Evolutionary conservation across 1,140 invertebrate genomes (phyloP), one percentile per base, ranked within the genome.

Genomic region (Drosophila suzukii): DNA sequence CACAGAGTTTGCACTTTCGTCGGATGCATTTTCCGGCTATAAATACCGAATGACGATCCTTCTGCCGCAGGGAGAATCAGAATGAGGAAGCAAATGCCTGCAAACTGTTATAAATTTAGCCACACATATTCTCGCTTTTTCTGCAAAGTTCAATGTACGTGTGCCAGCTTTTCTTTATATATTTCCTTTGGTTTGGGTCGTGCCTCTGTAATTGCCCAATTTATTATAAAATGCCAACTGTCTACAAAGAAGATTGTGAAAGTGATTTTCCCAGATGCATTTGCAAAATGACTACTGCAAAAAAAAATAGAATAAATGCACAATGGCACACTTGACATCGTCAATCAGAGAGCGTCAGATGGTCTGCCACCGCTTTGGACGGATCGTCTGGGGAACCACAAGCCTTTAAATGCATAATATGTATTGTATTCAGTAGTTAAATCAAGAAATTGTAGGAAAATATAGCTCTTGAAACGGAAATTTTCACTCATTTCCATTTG

Each of bases 71-170:
- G 59, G 53, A 68, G 75, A 86, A 89, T 89, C 79, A 88, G 84
- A 86, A 88, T 89, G 83, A 88, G 84, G 84, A 88, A 89, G 81
- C 71, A 63, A 83, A 88, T 88, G 83, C 83, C 75, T 50, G 43
- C 82, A 70, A 85, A 76, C 77, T 63, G 72, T 88, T 71, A 47
- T 89, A 88, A 89, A 83, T 80, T 88, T 89, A 89, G 84, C 67
- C 72, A 66, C 75, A 75, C 68, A 78, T 53, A 12, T 53, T 53
- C 32, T 53, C 50, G 50, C 50, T 47, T 46, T 50, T 30, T 44
- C 39, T 70, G 34, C 81, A 82, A 85, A 85, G 82, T 85, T 85
- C 82, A 85, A 88, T 62, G 82, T 86, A 85, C 82, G 82, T 75
- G 47, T 76, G 67, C 75, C 72, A 51, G 51, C 39, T 30, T 70